Conservation (phyloP, 1,140 invertebrate species). For the Cydia amplana region DNA sequence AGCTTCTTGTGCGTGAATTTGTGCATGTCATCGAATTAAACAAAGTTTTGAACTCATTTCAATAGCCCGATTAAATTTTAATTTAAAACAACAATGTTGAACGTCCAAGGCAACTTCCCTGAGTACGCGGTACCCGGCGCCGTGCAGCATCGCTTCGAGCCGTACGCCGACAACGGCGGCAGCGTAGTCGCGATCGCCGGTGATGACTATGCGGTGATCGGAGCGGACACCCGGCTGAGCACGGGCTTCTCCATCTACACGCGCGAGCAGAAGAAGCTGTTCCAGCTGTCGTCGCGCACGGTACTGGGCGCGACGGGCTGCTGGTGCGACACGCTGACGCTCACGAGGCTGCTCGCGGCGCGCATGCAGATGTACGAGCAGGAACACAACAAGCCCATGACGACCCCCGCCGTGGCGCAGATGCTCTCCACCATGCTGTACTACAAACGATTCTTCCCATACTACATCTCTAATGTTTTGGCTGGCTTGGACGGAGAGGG, state of each 20-base stretch:
- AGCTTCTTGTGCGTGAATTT: slow-evolving; percentile 35
- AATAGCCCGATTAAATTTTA: background rate
- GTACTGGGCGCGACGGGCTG: slow-evolving; percentile 95
- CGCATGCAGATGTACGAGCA: slow-evolving; percentile 97
- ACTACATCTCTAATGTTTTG: slow-evolving; percentile 97
- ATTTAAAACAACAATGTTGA: slow-evolving; percentile 52
- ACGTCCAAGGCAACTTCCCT: slow-evolving; percentile 79
- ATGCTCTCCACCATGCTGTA: slow-evolving; percentile 98
- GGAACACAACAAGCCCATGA: slow-evolving; percentile 96
- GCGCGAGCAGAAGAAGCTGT: slow-evolving; percentile 92
- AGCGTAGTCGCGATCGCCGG: slow-evolving; percentile 96
- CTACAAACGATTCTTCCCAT: slow-evolving; percentile 98
- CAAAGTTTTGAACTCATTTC: slow-evolving; percentile 15
- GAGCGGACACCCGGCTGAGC: slow-evolving; percentile 96
- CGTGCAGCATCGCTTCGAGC: slow-evolving; percentile 84
- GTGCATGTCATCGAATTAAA: slow-evolving; percentile 51
- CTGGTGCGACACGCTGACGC: slow-evolving; percentile 98
- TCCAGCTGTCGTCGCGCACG: slow-evolving; percentile 88
- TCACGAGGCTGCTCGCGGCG: slow-evolving; percentile 91
- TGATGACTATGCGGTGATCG: slow-evolving; percentile 91
- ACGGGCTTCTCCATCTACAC: slow-evolving; percentile 94
- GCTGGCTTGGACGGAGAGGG: slow-evolving; percentile 93
- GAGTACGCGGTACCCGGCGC: slow-evolving; percentile 83
- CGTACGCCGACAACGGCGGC: slow-evolving; percentile 89
- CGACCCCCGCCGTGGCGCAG: slow-evolving; percentile 94